These are phyloP conservation scores for Callospermophilus lateralis DNA, from an alignment of 2,113 vertebrate species.

Conservation along the genomic window DNA sequence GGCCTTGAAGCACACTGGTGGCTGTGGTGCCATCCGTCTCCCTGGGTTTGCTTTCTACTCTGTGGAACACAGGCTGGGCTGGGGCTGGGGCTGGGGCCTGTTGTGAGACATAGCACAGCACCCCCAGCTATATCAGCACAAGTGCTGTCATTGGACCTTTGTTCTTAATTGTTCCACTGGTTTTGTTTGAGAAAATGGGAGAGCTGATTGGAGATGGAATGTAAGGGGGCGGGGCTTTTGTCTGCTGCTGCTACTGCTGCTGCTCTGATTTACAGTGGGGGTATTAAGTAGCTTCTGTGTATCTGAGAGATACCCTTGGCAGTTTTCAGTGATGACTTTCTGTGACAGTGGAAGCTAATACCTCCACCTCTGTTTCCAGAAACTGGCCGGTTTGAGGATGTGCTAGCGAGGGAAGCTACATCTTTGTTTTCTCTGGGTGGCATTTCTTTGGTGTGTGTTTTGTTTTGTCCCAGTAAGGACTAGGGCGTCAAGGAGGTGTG, in stretches of 20 bases:
- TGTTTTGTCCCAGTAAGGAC: neutral
- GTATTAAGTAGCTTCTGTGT: rapidly evolving
- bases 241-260: no score
- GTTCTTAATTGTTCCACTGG: neutral
- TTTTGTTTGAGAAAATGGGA: neutral
- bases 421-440: neutral
- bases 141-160: rapidly evolving
- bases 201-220: neutral
- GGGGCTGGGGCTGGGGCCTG: rapidly evolving
- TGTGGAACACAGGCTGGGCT: neutral
- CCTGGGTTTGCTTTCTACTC: no score
- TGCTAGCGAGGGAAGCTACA: rapidly evolving
- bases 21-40: rapidly evolving
- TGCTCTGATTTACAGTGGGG: rapidly evolving
- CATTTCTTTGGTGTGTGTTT: neutral
- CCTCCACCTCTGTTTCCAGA: neutral
- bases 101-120: rapidly evolving
- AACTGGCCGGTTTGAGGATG: neutral
- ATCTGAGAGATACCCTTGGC: neutral
- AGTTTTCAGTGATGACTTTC: neutral
- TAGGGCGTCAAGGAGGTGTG: rapidly evolving
- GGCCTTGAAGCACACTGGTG: neutral
- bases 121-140: rapidly evolving
- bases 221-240: no score
- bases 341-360: neutral